A percentile compares a stretch with the other conserved stretches of the same genome.
Conservation (phyloP, 2,888 invertebrate genomes). For the Melanchra persicariae region DNA sequence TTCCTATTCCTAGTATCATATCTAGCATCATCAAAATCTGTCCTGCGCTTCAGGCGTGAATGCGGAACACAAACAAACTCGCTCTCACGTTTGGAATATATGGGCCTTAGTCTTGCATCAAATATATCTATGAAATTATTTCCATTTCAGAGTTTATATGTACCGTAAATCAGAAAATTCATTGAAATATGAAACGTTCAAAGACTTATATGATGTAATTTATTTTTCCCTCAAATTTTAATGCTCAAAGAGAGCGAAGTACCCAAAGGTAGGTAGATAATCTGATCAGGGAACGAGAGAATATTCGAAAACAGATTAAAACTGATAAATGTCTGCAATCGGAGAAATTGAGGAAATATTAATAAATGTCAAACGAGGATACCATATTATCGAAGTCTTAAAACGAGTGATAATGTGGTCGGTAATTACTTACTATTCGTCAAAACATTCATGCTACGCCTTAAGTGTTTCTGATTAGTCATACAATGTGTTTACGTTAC, state of each 20-base stretch:
- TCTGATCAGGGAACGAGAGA: not conserved
- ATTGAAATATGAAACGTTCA: not conserved
- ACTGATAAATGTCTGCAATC: not conserved
- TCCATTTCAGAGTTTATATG: not conserved
- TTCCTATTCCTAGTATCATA: too few species aligned
- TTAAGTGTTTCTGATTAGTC: not conserved
- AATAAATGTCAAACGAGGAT: not conserved
- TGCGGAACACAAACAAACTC: too few species aligned
- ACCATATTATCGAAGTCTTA: not conserved
- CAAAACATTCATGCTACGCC: too few species aligned
- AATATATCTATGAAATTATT: not conserved
- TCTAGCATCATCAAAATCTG: too few species aligned
- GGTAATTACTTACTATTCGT: too few species aligned
- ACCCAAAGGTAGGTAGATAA: slow-evolving; percentile 18
- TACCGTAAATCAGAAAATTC: not conserved
- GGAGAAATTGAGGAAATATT: slow-evolving; percentile 3
- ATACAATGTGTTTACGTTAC: not conserved
- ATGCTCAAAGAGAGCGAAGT: slow-evolving; percentile 19
- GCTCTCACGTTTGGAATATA: too few species aligned
- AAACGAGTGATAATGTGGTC: not conserved
- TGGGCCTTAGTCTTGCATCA: too few species aligned
- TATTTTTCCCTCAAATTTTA: not conserved
- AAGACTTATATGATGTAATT: not conserved
- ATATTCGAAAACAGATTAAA: slow-evolving; percentile 16
- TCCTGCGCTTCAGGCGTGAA: too few species aligned